Evolutionary conservation across 2,113 vertebrate species (phyloP), one percentile per base, ranked within the genome.

Genomic region (Oncorhynchus mykiss): DNA sequence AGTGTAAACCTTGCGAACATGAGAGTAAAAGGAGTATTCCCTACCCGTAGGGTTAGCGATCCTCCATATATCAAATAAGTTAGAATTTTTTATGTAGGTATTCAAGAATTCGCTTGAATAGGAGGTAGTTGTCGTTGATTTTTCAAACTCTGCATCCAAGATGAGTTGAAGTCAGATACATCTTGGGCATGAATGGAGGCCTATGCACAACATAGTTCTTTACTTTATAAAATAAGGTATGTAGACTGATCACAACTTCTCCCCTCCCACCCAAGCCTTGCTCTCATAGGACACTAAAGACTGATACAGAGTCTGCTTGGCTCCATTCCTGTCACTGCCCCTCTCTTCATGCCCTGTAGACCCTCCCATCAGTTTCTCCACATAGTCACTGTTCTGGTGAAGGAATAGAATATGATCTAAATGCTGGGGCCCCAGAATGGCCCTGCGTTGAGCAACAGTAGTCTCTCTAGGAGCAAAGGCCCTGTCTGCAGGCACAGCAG

Each of bases 401-500:
- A 93, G 77, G 82, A 93, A 93, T 1, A 93, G 82, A 18, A 92
- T 84, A 16, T 86, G 90, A 31, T 91, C 85, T 12, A 92, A 80
- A 62, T 90, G 75, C 12, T 91, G 88, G 0, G 89, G 80, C 0
- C 83, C 83, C 31, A 93, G 82, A 0, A 80, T 75, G 0, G 87
- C 89, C 3, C 90, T 81, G 11, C 88, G 86, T 3, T 84, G 89
- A 49, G 84, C 79, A 25, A 88, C 72, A 0, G 78, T 4, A 34
- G 84, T 79, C 11, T 85, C 77, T 0, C 18, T 54, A 1, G 84
- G 57, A 1, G 85, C 86, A 24, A 92, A 91, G 13, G 88, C 88
- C 31, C 25, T 82, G 0, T 82, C 62, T 0, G 90, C 88, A 0
- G 74, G 80, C 4, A 87, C 82, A 0, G 89, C 88, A 0, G 91